These are phyloP conservation scores for Coremacera marginata DNA, from an alignment of 2,888 invertebrate species.

Conservation along the genomic window DNA sequence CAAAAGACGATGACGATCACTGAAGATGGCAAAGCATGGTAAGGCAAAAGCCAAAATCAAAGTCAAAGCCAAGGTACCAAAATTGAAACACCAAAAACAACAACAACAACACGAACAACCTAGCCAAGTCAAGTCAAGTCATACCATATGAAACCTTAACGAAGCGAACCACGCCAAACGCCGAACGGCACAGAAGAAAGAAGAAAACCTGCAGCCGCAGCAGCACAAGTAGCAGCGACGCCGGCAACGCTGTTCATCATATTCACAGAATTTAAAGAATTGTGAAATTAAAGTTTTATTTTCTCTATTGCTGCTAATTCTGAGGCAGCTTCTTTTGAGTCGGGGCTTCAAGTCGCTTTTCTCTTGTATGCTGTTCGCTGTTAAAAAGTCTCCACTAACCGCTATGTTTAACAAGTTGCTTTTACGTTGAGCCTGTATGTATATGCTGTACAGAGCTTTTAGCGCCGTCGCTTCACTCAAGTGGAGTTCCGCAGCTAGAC, in stretches of 20 bases:
- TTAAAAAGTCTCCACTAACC: conserved; percentile 37
- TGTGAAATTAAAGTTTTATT: conserved; percentile 20
- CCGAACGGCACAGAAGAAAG: conserved; percentile 30
- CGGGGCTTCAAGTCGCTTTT: not conserved
- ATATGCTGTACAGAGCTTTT: too few species aligned
- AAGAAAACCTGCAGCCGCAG: conserved; percentile 42
- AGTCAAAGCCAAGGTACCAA: conserved; percentile 33
- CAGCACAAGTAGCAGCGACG: conserved; percentile 41
- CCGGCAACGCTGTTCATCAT: conserved; percentile 21
- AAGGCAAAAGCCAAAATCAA: conserved; percentile 38
- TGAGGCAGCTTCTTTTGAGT: not conserved
- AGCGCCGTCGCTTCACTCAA: too few species aligned
- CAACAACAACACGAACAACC: conserved; percentile 41
- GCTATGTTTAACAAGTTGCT: not conserved
- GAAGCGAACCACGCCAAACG: conserved; percentile 11
- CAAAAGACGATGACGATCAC: conserved; percentile 22
- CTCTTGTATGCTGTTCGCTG: not conserved
- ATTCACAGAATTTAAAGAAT: conserved; percentile 39
- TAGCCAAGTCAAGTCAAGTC: conserved; percentile 33
- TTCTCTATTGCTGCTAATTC: conserved; percentile 31
- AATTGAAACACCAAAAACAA: conserved; percentile 30
- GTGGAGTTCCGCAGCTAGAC: too few species aligned
- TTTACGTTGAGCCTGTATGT: too few species aligned
- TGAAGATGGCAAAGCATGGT: conserved; percentile 13
- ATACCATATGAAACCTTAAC: conserved; percentile 10